A percentile compares a stretch with the other conserved stretches of the same genome.
Evolutionary conservation across 2,113 vertebrate species (phyloP).

Genomic region (Chloroceryle aenea): DNA sequence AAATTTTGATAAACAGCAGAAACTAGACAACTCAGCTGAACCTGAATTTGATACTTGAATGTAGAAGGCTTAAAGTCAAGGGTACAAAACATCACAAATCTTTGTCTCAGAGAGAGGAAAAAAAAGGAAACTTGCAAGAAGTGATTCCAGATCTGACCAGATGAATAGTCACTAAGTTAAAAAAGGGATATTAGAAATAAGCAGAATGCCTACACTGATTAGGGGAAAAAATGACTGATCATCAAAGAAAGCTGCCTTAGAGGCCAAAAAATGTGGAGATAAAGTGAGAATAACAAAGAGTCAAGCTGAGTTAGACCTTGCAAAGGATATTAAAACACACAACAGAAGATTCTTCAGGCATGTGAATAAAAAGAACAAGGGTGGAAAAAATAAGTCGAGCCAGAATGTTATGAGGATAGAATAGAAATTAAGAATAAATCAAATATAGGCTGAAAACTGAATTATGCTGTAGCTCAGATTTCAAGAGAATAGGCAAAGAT

Average conservation of each 20-base stretch:
- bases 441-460: not conserved
- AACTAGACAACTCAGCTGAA: not conserved
- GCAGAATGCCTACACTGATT: slow-evolving; percentile 2
- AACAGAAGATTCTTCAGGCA: slow-evolving; percentile 11
- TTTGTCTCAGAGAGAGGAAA: not conserved
- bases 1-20: not conserved
- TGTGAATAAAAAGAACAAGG: not conserved
- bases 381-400: not conserved
- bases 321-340: slow-evolving; percentile 45
- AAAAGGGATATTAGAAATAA: slow-evolving; percentile 35
- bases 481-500: not conserved
- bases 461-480: not conserved
- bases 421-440: slow-evolving; percentile 14
- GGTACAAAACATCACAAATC: not conserved
- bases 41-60: not conserved
- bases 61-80: not conserved
- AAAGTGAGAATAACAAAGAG: slow-evolving; percentile 42
- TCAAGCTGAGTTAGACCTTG: slow-evolving; percentile 38
- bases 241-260: slow-evolving; percentile 33
- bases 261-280: slow-evolving; percentile 16
- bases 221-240: slow-evolving; percentile 11
- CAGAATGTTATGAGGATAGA: not conserved
- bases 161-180: not conserved
- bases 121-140: not conserved
- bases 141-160: not conserved